These are phyloP conservation scores for Plectrocnemia conspersa DNA, from an alignment of 1,140 invertebrate species.

Conservation along the genomic window DNA sequence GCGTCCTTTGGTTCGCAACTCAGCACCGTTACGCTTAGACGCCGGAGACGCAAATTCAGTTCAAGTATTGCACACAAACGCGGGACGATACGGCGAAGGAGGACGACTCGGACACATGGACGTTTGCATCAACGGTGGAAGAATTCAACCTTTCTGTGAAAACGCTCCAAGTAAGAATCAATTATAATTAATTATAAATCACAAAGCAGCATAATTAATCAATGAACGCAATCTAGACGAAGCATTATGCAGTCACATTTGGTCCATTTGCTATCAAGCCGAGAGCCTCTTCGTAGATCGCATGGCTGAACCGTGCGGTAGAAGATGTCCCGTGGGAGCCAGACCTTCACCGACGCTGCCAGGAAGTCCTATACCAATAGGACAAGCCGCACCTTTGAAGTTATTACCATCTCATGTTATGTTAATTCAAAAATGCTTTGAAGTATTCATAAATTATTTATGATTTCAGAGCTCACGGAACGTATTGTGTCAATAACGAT, in stretches of 20 bases:
- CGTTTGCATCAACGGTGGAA: slow-evolving; percentile 71
- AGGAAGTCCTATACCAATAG: slow-evolving; percentile 46
- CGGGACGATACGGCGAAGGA: slow-evolving; percentile 67
- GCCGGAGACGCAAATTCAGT: slow-evolving; percentile 65
- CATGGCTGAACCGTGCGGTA: slow-evolving; percentile 60
- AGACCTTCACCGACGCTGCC: slow-evolving; percentile 46
- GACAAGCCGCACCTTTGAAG: slow-evolving; percentile 50
- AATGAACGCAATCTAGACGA: no score
- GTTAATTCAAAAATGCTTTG: not conserved
- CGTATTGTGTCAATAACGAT: slow-evolving; percentile 59
- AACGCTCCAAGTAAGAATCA: slow-evolving; percentile 57
- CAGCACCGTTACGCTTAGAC: slow-evolving; percentile 58
- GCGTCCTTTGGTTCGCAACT: slow-evolving; percentile 60
- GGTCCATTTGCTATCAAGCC: slow-evolving; percentile 69
- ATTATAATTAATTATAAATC: no score
- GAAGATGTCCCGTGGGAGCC: slow-evolving; percentile 61
- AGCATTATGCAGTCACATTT: slow-evolving; percentile 68
- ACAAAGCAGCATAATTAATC: no score
- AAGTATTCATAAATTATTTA: not conserved
- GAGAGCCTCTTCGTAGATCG: slow-evolving; percentile 56
- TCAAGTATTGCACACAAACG: slow-evolving; percentile 70
- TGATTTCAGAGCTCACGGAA: slow-evolving; percentile 54
- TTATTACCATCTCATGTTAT: slow-evolving; percentile 21
- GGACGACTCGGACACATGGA: slow-evolving; percentile 66
- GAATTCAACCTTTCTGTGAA: slow-evolving; percentile 66